A percentile compares a stretch with the other conserved stretches of the same genome.
Evolutionary conservation across 2,888 invertebrate genomes (phyloP).

Genomic region (Antheraea assamensis): DNA sequence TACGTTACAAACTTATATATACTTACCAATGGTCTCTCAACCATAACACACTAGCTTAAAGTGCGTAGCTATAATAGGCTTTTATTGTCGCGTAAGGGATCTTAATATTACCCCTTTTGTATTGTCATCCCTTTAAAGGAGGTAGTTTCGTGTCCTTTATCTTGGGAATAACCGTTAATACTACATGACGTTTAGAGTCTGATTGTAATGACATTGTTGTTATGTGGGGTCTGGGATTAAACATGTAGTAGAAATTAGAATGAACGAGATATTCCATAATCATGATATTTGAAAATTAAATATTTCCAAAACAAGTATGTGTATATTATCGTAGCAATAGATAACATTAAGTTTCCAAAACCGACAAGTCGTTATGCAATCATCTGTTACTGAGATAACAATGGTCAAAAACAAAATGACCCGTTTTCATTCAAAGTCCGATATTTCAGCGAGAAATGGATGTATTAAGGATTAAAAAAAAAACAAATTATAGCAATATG

Average conservation of each 20-base stretch:
- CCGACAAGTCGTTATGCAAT: too few relatives aligned
- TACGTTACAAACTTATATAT: neutral
- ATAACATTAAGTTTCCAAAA: too few relatives aligned
- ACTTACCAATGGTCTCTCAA: slow-evolving; percentile 11
- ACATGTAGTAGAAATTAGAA: neutral
- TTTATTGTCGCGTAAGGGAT: slow-evolving; percentile 22
- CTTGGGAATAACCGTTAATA: slow-evolving; percentile 11
- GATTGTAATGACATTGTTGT: slow-evolving; percentile 19
- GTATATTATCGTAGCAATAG: neutral
- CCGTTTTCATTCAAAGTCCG: too few relatives aligned
- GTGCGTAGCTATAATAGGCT: slow-evolving; percentile 14
- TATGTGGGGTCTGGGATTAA: neutral
- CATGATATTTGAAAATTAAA: neutral
- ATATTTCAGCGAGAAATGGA: too few relatives aligned
- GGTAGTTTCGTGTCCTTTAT: slow-evolving; percentile 14
- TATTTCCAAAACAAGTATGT: neutral
- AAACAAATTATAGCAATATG: too few relatives aligned
- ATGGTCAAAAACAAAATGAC: too few relatives aligned
- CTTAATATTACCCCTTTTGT: slow-evolving; percentile 19
- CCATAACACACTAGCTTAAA: slow-evolving; percentile 14
- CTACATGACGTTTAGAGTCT: slow-evolving; percentile 9
- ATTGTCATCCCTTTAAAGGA: slow-evolving; percentile 16
- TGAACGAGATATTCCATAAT: neutral
- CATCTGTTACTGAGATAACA: too few relatives aligned
- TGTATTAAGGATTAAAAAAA: too few relatives aligned